Conservation (phyloP, 2,113 vertebrate genomes). For the Periophthalmus modestus region DNA sequence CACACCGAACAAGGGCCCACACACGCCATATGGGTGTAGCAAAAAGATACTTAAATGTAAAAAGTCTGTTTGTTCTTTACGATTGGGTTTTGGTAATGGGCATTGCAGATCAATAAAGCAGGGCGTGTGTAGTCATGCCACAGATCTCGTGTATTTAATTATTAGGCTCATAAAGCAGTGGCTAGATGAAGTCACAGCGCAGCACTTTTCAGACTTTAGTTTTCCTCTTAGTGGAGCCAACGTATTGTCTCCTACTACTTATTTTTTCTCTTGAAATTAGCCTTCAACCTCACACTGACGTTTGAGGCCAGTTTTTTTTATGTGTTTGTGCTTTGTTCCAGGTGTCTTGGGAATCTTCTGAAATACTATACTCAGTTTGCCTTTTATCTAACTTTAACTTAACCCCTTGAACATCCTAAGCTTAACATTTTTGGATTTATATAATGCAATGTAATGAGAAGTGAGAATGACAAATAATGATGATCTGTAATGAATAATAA, state of each 20-base stretch:
- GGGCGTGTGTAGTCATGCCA: slow-evolving; percentile 9
- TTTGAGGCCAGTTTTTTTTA: background rate
- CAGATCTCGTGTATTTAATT: slow-evolving; percentile 31
- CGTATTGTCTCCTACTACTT: slow-evolving; percentile 10
- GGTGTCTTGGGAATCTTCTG: background rate
- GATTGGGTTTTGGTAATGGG: slow-evolving; percentile 13
- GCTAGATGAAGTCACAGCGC: slow-evolving; percentile 17
- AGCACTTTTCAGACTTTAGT: slow-evolving; percentile 27
- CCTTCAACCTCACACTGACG: background rate
- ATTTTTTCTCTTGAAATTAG: background rate
- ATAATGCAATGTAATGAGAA: too few relatives aligned
- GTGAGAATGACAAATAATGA: too few relatives aligned
- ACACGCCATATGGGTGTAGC: slow-evolving; percentile 12
- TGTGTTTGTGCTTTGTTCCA: background rate
- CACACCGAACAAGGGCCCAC: slow-evolving; percentile 14
- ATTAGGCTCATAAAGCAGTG: slow-evolving; percentile 30
- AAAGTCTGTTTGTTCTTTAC: slow-evolving; percentile 31
- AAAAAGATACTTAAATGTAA: slow-evolving; percentile 1
- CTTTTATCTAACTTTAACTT: background rate
- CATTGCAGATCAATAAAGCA: slow-evolving; percentile 43
- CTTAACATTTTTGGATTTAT: too few relatives aligned
- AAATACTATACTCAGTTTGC: background rate
- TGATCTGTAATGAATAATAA: too few relatives aligned
- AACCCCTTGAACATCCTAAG: background rate
- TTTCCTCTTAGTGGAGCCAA: slow-evolving; percentile 8